Base-by-base conservation (phyloP, 92 coral and sea anemone genomes). In the Zoanthus sansibaricus region DNA sequence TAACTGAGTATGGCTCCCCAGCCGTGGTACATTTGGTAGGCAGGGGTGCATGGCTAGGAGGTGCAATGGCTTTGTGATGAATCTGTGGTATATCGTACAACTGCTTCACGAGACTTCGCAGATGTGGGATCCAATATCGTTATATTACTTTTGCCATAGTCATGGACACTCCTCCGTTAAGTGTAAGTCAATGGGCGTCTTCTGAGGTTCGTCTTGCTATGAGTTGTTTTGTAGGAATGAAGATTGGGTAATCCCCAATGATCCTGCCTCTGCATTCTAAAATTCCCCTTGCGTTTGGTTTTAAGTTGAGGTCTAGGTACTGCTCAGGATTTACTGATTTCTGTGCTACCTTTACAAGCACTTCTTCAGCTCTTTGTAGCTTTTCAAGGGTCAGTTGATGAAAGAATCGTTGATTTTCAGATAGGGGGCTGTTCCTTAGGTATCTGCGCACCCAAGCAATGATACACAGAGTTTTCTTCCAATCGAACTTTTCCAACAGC, bases 361-460 rank as follows among this genome's bases (percentile, higher is more conserved):
- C 9, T 7, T 64, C 71, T 16, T 64, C 71, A 11, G 71, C 42
- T 0, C 42, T 37, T 0, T 37, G 1, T 64, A 64, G 9, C 15
- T 64, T 18, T 0, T 16, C 71, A 64, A 1, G 71, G 30, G 75
- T 46, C 61, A 82, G 52, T 14, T 75, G 64, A 10, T 11, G 51
- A 44, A 3, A 9, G 17, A 88, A 11, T 51, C 79, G 59, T 52
- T 88, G 86, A 2, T 71, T 61, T 66, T 91, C 86, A 6, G 76
- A 70, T 37, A 77, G 47, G 48, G 86, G 75, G 18, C 74, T 71
- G 76, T 74, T 83, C 59, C 44, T 7, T 46, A 82, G 7, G 83
- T 79, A 88, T 52, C 82, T 47, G 72, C 71, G 82, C 68, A 75
- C 67, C 91, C 87, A 88, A 0, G 82, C 91, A 56, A 77, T 69